Percentiles rank a stretch among this genome's conserved stretches.
phyloP scores from a whole-genome alignment of 2,113 vertebrate species.

The Nyctibius bracteatus region DNA sequence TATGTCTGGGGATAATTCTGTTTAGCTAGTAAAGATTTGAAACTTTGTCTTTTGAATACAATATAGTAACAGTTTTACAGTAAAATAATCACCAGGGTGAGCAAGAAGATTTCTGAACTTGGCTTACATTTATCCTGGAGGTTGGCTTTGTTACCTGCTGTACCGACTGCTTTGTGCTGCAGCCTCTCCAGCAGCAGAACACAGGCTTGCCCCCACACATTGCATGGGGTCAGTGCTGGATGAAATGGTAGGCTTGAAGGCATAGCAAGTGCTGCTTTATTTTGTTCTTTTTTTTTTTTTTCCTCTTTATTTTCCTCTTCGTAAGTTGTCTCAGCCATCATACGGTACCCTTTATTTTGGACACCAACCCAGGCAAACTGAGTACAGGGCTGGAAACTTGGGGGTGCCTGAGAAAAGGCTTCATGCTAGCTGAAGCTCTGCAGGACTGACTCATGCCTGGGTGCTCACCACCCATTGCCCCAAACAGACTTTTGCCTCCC shows the following conservation, averaged over 20 bases:
- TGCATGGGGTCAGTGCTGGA: fast-evolving
- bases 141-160: background rate
- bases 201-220: fast-evolving
- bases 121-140: background rate
- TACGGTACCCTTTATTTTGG: background rate
- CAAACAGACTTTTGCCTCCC: fast-evolving
- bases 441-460: fast-evolving
- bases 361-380: fast-evolving
- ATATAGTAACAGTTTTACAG: background rate
- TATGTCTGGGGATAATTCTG: background rate
- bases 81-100: background rate
- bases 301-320: fast-evolving
- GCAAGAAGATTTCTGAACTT: background rate
- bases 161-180: fast-evolving
- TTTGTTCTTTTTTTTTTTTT: background rate
- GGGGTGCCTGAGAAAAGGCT: background rate
- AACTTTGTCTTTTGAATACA: background rate
- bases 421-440: too few species aligned
- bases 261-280: too few species aligned
- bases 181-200: background rate
- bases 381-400: background rate
- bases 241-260: background rate
- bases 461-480: fast-evolving
- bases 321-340: background rate
- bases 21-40: background rate